Conservation (phyloP, 2,888 invertebrate genomes). For the Alloplasta piceator region DNA sequence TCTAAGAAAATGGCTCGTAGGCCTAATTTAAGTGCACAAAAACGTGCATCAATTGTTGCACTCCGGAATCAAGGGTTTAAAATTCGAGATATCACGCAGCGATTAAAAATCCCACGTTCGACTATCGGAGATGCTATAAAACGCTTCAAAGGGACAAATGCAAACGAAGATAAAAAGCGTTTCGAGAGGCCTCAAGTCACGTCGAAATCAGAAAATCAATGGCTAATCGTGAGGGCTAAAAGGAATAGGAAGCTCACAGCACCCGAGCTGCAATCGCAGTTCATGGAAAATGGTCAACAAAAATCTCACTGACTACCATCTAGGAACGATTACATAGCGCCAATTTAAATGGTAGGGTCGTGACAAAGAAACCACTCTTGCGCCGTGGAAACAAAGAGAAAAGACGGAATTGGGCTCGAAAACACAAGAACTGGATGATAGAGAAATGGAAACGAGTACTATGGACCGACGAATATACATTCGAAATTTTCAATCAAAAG, state of each 20-base stretch:
- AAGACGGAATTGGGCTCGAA: conserved; percentile 52
- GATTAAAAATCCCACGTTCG: background rate
- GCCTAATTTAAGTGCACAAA: background rate
- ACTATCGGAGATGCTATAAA: background rate
- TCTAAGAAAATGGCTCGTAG: background rate
- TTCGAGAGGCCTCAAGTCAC: background rate
- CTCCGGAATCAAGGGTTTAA: background rate
- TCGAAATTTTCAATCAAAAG: conserved; percentile 55
- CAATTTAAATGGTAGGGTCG: background rate
- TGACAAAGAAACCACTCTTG: background rate
- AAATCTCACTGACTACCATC: background rate
- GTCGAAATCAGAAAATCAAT: background rate
- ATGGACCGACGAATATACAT: conserved; percentile 64
- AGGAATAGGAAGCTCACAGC: background rate
- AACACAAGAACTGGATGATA: conserved; percentile 61
- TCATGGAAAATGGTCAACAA: background rate
- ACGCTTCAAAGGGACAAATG: conserved; percentile 11
- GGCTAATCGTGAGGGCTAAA: background rate
- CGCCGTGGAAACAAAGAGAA: background rate
- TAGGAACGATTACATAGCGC: background rate
- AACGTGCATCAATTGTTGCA: background rate
- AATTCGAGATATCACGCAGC: background rate
- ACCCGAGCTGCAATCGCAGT: background rate
- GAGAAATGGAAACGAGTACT: conserved; percentile 64
- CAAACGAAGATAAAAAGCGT: background rate